Conservation (phyloP, 1,140 invertebrate species). For the Potamilus streckersoni region DNA sequence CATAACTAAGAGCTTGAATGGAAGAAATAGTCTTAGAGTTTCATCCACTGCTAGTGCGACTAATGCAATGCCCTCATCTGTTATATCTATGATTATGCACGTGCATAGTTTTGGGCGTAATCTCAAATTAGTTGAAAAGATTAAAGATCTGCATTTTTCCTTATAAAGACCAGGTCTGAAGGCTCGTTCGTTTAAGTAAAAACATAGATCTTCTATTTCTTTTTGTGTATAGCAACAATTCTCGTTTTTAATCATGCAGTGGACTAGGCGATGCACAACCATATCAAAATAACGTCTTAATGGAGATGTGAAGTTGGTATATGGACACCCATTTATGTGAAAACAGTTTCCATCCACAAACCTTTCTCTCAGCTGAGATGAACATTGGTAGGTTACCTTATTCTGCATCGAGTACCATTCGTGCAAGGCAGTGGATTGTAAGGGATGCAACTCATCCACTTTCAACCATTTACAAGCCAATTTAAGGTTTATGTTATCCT, state of each 20-base stretch:
- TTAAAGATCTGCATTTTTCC: constrained; percentile 25
- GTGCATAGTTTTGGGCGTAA: constrained; percentile 20
- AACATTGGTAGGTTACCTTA: constrained; percentile 23
- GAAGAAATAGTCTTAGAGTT: constrained; percentile 15
- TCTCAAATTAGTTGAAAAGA: constrained; percentile 20
- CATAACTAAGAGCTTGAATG: constrained; percentile 34
- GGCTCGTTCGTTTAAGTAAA: constrained; percentile 22
- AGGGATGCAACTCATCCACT: constrained; percentile 26
- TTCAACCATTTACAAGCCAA: constrained; percentile 11
- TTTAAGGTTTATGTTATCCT: no score
- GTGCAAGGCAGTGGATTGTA: constrained; percentile 17
- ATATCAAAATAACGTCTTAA: constrained; percentile 92
- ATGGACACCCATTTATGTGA: constrained; percentile 32
- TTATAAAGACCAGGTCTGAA: constrained; percentile 30
- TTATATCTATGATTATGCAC: constrained; percentile 21
- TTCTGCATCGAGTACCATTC: constrained; percentile 33
- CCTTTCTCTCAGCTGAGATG: no score
- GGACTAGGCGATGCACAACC: constrained; percentile 82
- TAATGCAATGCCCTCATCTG: constrained; percentile 24
- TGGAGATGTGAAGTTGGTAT: constrained; percentile 86
- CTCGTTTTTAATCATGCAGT: constrained; percentile 74
- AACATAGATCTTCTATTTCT: constrained; percentile 40
- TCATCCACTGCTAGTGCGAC: constrained; percentile 19
- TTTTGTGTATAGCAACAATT: constrained; percentile 28
- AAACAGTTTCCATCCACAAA: constrained; percentile 22